Evolutionary conservation across 1,140 invertebrate genomes (phyloP).

Genomic region (Ridgeia piscesae): DNA sequence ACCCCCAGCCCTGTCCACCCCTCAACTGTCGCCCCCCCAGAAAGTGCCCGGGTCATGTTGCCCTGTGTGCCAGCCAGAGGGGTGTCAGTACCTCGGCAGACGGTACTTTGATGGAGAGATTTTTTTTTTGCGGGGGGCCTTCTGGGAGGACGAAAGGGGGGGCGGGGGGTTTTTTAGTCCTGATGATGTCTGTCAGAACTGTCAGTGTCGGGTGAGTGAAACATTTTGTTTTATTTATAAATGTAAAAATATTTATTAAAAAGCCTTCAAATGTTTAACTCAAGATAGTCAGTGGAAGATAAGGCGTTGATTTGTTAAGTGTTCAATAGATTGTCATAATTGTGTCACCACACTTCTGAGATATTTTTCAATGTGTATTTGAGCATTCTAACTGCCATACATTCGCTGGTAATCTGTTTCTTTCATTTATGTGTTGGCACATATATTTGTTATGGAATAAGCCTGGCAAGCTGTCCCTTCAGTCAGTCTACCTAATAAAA

Average conservation of each 20-base stretch:
- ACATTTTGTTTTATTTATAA: not conserved
- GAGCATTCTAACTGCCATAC: too few species aligned
- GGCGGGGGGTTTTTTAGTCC: not conserved
- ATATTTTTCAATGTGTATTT: too few species aligned
- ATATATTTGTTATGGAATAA: too few species aligned
- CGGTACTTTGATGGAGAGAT: not conserved
- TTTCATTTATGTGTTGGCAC: too few species aligned
- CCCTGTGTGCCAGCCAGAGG: not conserved
- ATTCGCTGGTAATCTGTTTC: too few species aligned
- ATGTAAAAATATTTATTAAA: not conserved
- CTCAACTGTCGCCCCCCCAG: not conserved
- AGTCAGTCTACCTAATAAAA: not conserved
- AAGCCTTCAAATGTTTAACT: too few species aligned
- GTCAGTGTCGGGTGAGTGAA: not conserved
- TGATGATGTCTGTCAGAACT: not conserved
- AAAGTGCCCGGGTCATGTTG: not conserved
- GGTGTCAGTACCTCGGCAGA: not conserved
- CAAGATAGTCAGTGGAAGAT: too few species aligned
- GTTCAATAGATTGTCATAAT: too few species aligned
- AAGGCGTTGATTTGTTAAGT: too few species aligned
- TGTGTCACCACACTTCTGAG: too few species aligned
- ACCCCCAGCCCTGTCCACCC: not conserved
- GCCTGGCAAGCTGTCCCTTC: not conserved
- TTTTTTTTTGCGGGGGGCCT: not conserved
- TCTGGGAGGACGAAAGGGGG: not conserved